Percentiles rank a stretch among this genome's conserved stretches.
These are phyloP conservation scores for Synaphobranchus kaupii DNA, from an alignment of 2,797 vertebrate species.

Conservation along the genomic window DNA sequence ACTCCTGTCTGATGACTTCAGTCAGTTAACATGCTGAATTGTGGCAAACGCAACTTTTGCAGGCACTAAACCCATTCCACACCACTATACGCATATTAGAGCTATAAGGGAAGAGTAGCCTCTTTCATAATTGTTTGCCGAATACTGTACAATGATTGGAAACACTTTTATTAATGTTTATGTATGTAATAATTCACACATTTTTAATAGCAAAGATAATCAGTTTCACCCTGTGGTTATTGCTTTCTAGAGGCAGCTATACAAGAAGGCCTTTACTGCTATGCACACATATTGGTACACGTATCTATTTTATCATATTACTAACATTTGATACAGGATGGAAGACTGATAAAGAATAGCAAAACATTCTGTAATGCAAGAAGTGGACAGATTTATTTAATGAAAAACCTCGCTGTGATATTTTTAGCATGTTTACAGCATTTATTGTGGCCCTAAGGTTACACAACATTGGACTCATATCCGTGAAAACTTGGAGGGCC, in stretches of 20 bases:
- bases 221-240: constrained; percentile 15
- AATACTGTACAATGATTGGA: neutral
- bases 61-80: neutral
- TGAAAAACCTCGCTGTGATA: neutral
- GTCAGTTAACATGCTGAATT: constrained; percentile 37
- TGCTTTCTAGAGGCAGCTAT: neutral
- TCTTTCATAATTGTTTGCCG: constrained; percentile 5
- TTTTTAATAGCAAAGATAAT: constrained; percentile 15
- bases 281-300: neutral
- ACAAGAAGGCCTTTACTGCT: neutral
- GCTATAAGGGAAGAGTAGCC: neutral
- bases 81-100: too few relatives aligned
- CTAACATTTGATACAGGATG: neutral
- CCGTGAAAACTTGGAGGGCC: neutral
- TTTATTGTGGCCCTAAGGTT: neutral
- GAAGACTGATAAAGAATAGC: neutral
- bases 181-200: neutral
- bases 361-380: neutral
- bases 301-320: neutral
- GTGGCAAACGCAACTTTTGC: neutral
- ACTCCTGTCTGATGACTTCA: constrained; percentile 33
- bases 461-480: neutral
- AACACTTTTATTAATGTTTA: constrained; percentile 23
- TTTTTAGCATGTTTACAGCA: neutral
- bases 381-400: neutral